Conservation (phyloP, 2,797 vertebrate species). For the Leptoclinus maculatus region DNA sequence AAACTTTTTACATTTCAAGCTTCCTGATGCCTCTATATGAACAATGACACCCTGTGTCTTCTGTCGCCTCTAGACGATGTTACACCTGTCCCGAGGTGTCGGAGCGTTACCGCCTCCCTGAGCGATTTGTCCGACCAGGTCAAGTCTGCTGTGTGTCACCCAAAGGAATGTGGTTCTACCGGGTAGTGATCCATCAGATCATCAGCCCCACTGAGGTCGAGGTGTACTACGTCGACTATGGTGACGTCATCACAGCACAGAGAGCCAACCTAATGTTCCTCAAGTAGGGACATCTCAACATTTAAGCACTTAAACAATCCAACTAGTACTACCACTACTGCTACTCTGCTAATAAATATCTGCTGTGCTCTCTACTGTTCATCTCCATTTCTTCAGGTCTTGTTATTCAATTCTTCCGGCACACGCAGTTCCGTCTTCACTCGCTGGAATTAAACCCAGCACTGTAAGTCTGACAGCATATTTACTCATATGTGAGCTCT, state of each 20-base stretch:
- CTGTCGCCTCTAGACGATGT: constrained; percentile 80
- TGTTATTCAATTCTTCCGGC: constrained; percentile 91
- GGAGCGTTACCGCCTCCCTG: constrained; percentile 87
- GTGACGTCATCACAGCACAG: constrained; percentile 82
- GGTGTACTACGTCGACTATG: constrained; percentile 93
- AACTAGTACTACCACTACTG: no score
- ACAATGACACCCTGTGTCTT: background rate
- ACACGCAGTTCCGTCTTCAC: constrained; percentile 91
- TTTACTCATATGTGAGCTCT: background rate
- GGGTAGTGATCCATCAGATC: constrained; percentile 88
- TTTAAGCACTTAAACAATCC: background rate
- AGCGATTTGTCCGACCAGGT: constrained; percentile 84
- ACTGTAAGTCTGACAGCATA: constrained; percentile 65
- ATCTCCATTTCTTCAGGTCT: constrained; percentile 77
- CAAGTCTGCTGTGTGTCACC: constrained; percentile 90
- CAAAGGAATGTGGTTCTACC: constrained; percentile 91
- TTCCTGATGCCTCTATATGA: background rate
- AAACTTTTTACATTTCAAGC: background rate
- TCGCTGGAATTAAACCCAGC: constrained; percentile 87
- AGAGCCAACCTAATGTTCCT: constrained; percentile 90
- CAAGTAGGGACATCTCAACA: constrained; percentile 84
- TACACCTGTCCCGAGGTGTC: constrained; percentile 88
- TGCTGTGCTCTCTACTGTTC: background rate
- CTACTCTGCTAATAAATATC: background rate
- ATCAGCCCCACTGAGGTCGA: constrained; percentile 84